Conservation (phyloP, 2,888 invertebrate species). For the Folsomia candida region DNA sequence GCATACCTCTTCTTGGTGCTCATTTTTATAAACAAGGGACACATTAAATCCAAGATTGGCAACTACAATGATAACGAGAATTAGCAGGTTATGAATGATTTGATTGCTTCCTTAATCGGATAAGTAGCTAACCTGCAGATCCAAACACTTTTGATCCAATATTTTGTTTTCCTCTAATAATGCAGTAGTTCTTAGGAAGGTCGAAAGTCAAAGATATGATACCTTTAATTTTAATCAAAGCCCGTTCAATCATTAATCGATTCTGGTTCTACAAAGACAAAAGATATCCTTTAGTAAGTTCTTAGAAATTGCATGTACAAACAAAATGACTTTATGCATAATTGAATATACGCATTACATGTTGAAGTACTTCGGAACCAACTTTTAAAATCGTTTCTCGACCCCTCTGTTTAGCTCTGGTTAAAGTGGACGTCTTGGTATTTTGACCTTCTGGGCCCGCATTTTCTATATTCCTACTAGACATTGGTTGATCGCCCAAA, state of each 20-base stretch:
- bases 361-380: constrained; percentile 13
- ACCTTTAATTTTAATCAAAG: constrained; percentile 38
- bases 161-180: constrained; percentile 37
- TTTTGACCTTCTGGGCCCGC: background rate
- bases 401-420: constrained; percentile 25
- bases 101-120: too few species aligned
- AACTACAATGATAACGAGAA: too few species aligned
- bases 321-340: background rate
- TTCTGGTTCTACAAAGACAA: constrained; percentile 16
- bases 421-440: constrained; percentile 13
- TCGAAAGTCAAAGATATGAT: constrained; percentile 46
- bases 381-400: constrained; percentile 30
- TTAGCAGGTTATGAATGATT: too few species aligned
- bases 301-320: background rate
- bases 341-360: constrained; percentile 8
- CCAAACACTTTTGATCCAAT: constrained; percentile 39
- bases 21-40: constrained; percentile 37
- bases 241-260: constrained; percentile 33
- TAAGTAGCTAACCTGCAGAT: too few species aligned
- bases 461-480: background rate
- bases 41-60: constrained; percentile 41
- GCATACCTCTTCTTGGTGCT: constrained; percentile 45
- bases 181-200: constrained; percentile 33
- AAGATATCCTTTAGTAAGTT: background rate
- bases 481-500: background rate